These are phyloP conservation scores for Protonemura montana DNA, from an alignment of 2,888 invertebrate genomes.

Conservation along the genomic window DNA sequence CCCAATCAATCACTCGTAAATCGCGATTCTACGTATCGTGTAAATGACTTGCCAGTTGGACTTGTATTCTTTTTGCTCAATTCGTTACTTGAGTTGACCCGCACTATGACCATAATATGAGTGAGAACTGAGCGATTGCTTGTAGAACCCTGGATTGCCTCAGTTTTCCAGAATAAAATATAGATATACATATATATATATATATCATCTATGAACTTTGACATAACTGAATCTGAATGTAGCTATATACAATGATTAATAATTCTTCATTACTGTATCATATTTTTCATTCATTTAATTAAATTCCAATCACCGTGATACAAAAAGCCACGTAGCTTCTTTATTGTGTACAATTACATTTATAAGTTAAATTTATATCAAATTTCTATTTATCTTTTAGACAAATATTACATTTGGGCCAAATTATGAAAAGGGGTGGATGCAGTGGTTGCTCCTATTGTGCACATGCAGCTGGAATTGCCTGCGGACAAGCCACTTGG, in stretches of 20 bases:
- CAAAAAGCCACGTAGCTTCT: neutral
- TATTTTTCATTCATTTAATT: neutral
- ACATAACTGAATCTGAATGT: neutral
- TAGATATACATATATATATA: neutral
- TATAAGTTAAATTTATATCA: neutral
- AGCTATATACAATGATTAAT: neutral
- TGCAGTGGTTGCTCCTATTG: neutral
- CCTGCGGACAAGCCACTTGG: constrained; percentile 51
- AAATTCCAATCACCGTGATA: neutral
- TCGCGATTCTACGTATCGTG: neutral
- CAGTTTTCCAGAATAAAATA: neutral
- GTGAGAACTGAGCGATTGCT: neutral
- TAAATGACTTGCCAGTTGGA: neutral
- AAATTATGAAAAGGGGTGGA: neutral
- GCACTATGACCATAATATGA: neutral
- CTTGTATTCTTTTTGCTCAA: neutral
- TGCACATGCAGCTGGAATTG: neutral
- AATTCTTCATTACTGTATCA: neutral
- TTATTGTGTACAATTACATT: neutral
- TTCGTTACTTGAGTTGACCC: neutral
- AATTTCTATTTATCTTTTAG: neutral
- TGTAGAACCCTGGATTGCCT: neutral
- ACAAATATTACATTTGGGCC: neutral
- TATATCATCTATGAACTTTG: neutral
- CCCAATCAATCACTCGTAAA: neutral